Base-by-base conservation (phyloP, 2,888 invertebrate species). In the Dasysyrphus tricinctus region DNA sequence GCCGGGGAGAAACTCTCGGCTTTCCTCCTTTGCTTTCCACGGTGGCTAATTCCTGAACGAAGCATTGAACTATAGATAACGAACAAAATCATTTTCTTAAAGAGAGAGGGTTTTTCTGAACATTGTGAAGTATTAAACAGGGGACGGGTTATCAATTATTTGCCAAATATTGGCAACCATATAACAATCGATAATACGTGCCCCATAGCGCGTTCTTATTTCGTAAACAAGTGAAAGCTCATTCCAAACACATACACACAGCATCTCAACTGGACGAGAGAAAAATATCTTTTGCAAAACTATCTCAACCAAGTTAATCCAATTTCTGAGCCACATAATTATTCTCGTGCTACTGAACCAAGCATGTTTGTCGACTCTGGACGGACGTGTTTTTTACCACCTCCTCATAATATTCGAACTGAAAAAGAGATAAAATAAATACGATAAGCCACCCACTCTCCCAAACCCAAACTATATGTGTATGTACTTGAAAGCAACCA, bases 281-380 rank as follows among this genome's bases (percentile, higher is more conserved):
- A 12, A 75, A 39, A 61, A 79, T 75, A 72, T 72, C 73, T 51
- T 69, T 44, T 19, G 49, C 51, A 49, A 80, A 80, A 85, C 77
- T 80, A 77, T 80, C 77, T 61, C 61, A 77, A 78, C 63, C 59
- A 81, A 78, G 80, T 85, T 85, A 74, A 85, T 85, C 77, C 77
- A 74, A 77, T 85, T 85, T 70, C 73, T 63, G 47, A 67, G 77
- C 61, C 73, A 85, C 56, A 77, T 78, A 85, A 85, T 85, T 80
- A 80, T 85, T 74, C 77, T 80, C 85, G 42, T 78, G 77, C 77
- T 63, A 61, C 44, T 57, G 39, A 78, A 49, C 67, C 44, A 56
- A 34, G n/a, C 77, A 85, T 74, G 80, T 70, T 74, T 78, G 73
- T 73, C 47, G 69, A 57, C 56, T 74, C 7, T 24, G 70, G 74